phyloP scores from a whole-genome alignment of 2,113 vertebrate genomes.

The Nibea albiflora region DNA sequence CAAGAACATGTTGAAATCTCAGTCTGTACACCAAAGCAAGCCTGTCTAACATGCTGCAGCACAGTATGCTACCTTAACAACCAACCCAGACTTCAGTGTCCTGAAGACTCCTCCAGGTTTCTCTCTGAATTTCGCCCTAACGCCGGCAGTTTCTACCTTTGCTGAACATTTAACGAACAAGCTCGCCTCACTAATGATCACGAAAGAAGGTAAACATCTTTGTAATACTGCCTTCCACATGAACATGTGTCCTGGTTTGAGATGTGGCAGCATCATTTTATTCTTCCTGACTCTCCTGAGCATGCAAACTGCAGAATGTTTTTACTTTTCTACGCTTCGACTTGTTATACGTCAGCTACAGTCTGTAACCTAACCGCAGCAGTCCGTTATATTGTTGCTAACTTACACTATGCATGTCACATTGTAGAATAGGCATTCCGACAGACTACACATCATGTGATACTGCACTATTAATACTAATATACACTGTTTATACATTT shows the following conservation, averaged over 20 bases:
- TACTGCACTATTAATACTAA: slow-evolving; percentile 73
- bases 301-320: slow-evolving; percentile 53
- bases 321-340: slow-evolving; percentile 41
- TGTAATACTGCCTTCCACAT: slow-evolving; percentile 39
- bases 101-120: neutral
- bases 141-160: slow-evolving; percentile 17
- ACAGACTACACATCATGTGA: slow-evolving; percentile 49
- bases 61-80: slow-evolving; percentile 31
- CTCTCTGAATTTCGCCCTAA: slow-evolving; percentile 29
- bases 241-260: slow-evolving; percentile 25
- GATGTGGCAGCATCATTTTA: neutral
- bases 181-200: slow-evolving; percentile 2
- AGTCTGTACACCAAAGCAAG: slow-evolving; percentile 58
- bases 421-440: slow-evolving; percentile 80
- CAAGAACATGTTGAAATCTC: slow-evolving; percentile 30
- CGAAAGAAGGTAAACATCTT: neutral
- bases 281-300: slow-evolving; percentile 36
- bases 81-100: neutral
- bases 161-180: slow-evolving; percentile 4
- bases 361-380: slow-evolving; percentile 49
- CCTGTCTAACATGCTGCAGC: slow-evolving; percentile 42
- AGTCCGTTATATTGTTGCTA: slow-evolving; percentile 45
- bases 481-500: slow-evolving; percentile 58
- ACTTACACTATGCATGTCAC: slow-evolving; percentile 74
- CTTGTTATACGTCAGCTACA: slow-evolving; percentile 26